These are phyloP conservation scores for Trichacis sp. DNA, from an alignment of 2,888 invertebrate species.

Conservation along the genomic window DNA sequence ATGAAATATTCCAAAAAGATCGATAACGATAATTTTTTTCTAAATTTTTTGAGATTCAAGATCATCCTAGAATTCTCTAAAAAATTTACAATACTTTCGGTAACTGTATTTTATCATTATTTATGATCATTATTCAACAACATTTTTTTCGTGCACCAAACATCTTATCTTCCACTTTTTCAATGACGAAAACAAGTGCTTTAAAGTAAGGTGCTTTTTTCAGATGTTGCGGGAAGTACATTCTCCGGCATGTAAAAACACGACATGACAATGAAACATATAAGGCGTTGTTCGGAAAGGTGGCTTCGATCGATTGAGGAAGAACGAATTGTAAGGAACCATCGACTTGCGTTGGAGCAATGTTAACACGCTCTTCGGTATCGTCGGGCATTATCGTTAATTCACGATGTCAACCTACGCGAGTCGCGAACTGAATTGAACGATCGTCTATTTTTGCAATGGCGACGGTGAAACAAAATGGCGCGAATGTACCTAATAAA, in stretches of 20 bases:
- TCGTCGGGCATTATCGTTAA: conserved; percentile 54
- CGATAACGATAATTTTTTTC: no score
- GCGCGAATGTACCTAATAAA: conserved; percentile 8
- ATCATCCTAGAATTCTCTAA: no score
- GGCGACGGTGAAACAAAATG: conserved; percentile 24
- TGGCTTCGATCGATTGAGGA: conserved; percentile 30
- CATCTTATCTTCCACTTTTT: no score
- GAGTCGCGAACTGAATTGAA: conserved; percentile 24
- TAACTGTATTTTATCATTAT: no score
- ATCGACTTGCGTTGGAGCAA: conserved; percentile 36
- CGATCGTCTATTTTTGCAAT: conserved; percentile 32
- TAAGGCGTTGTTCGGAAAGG: conserved; percentile 38
- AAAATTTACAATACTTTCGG: no score
- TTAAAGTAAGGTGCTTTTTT: conserved; percentile 16
- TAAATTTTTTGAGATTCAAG: no score
- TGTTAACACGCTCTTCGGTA: conserved; percentile 45
- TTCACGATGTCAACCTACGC: conserved; percentile 46
- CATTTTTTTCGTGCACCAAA: no score
- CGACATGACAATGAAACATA: conserved; percentile 31
- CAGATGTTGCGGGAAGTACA: conserved; percentile 27
- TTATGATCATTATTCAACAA: no score
- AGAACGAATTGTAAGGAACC: conserved; percentile 38
- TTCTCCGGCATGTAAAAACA: conserved; percentile 21
- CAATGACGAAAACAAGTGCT: no score
- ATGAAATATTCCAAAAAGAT: no score